Evolutionary conservation across 2,113 vertebrate species (phyloP), one percentile per base, ranked within the genome.

Genomic region (Thomomys bottae): DNA sequence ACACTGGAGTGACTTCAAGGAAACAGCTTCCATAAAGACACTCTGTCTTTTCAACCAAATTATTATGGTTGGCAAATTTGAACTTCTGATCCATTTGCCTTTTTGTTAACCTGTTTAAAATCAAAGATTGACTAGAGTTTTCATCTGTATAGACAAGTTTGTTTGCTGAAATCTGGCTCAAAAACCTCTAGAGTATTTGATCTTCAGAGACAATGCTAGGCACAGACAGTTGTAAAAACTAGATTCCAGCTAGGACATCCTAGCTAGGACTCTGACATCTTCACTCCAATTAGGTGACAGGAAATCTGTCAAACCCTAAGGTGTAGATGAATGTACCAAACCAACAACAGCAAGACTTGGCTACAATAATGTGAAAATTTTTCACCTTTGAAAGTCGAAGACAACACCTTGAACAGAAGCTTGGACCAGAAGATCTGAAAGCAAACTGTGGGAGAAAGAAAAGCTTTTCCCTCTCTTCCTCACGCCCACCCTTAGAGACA

Each of bases 161-260:
- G n/a, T 87, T 82, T 87, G n/a, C 54, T 82, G 59, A 91, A 81
- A 61, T n/a, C 6, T n/a, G 45, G 42, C 45, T 88, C 28, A 40
- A 76, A 66, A 34, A 84, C 24, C 23, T 89, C 32, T 59, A n/a
- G 73, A 40, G 68, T 23, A 77, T 54, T 75, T 80, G 14, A 72
- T 72, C 63, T 49, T 42, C 42, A 67, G 61, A 49, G 67, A 70
- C 1, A 36, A 67, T 66, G 79, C 42, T 77, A 66, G 14, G 15
- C 32, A 76, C 34, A 21, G 30, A 34, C 4, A 57, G 21, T 40
- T 26, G 3, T 34, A 17, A 67, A 59, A 67, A 67, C 75, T 8
- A 54, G 45, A 57, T 88, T 21, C 38, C 34, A 61, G 15, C 57
- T 14, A 70, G 67, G 75, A 75, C 11, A 24, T 28, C 8, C 59